A percentile compares a stretch with the other conserved stretches of the same genome.
These are phyloP conservation scores for Bagarius yarrelli DNA, from an alignment of 2,113 vertebrate species.

Conservation along the genomic window DNA sequence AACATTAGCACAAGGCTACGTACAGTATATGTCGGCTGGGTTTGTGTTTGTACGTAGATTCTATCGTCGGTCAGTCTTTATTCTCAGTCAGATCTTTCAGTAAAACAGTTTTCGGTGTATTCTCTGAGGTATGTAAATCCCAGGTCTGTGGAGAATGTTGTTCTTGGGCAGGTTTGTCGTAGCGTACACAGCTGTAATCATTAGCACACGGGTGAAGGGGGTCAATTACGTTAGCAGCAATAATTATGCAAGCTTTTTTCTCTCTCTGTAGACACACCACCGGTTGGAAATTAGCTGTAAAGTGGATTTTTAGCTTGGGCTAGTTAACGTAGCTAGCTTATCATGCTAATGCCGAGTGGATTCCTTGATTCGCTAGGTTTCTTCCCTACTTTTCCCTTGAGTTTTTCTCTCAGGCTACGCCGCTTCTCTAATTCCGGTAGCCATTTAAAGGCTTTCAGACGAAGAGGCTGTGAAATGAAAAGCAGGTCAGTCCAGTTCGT, in stretches of 20 bases:
- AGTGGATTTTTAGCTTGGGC: neutral
- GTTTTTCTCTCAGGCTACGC: neutral
- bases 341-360: slow-evolving; percentile 1
- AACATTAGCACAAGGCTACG: neutral
- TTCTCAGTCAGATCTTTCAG: neutral
- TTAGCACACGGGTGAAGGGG: neutral
- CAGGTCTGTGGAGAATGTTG: neutral
- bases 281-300: slow-evolving; percentile 8
- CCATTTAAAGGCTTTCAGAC: neutral
- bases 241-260: neutral
- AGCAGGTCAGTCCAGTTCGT: neutral
- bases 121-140: neutral
- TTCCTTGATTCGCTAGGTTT: slow-evolving; percentile 21
- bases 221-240: neutral
- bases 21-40: neutral
- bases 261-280: neutral
- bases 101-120: neutral
- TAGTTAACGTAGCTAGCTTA: slow-evolving; percentile 16
- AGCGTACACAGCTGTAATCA: neutral
- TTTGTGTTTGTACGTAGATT: neutral
- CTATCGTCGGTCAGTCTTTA: neutral
- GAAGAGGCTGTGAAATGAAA: slow-evolving; percentile 13
- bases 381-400: neutral
- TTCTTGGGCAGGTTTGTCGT: slow-evolving; percentile 3
- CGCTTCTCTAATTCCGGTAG: slow-evolving; percentile 34